Evolutionary conservation across 2,113 vertebrate species (phyloP), one percentile per base, ranked within the genome.

Genomic region (Oryctolagus cuniculus): DNA sequence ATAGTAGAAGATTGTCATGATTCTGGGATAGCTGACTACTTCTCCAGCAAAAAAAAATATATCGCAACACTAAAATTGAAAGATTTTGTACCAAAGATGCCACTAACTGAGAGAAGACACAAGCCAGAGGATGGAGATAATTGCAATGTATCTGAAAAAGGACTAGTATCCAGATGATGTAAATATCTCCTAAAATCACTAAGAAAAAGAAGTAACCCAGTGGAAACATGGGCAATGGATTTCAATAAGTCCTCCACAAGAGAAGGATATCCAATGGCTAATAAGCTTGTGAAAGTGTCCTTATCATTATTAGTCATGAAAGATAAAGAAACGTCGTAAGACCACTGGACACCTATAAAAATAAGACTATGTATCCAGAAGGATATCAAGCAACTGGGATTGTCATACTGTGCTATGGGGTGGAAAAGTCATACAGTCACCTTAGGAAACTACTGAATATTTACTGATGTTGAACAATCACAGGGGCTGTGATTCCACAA

Each of bases 371-470:
- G 22, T 66, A 6, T 86, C 29, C n/a, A 10, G 10, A 44, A 74
- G 74, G 67, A 49, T 94, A 17, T 10, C 21, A 93, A 95, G 51
- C 51, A 84, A 72, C 16, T 84, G 25, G 21, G 86, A 70, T 9
- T 22, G 15, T 73, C 58, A 49, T 44, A 36, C 3, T 58, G 11
- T 69, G 67, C 44, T 66, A 2, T 61, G 22, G 49, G 72, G 49
- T 29, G 38, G 63, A 73, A 90, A 93, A 84, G 85, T 75, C 87
- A 84, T 87, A 15, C 24, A 74, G 17, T 69, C 27, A 34, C 34
- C 66, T 70, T 75, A 67, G 75, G 34, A 91, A 95, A 63, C 75
- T 78, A 55, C 25, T 15, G 44, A 80, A 12, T 92, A 34, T 80
- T 73, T 87, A 49, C 24, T 53, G 38, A 88, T 31, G 27, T 61